Conservation (phyloP, 2,888 invertebrate species). For the Mythimna ferrago region DNA sequence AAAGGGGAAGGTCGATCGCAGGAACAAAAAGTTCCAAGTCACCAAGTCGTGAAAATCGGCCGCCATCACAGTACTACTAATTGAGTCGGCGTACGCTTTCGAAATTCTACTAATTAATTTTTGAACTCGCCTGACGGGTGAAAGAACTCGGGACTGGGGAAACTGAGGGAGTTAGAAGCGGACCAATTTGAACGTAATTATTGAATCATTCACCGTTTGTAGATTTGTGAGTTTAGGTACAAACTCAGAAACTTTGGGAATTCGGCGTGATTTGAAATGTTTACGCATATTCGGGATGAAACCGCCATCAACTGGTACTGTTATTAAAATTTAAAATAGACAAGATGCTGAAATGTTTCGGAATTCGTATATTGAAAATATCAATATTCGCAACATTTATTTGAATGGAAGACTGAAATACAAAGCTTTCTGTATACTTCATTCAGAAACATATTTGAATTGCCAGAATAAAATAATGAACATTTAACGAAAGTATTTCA, state of each 20-base stretch:
- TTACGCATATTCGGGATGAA: constrained; percentile 43
- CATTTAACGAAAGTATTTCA: not conserved
- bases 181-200: constrained; percentile 76
- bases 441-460: not conserved
- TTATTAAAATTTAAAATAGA: constrained; percentile 25
- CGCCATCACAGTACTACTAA: constrained; percentile 67
- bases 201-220: constrained; percentile 73
- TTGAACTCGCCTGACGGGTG: constrained; percentile 73
- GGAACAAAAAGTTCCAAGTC: constrained; percentile 61
- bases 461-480: not conserved
- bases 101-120: constrained; percentile 80
- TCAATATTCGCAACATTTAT: not conserved
- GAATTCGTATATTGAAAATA: not conserved
- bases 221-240: constrained; percentile 54
- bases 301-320: constrained; percentile 26
- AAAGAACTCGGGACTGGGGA: constrained; percentile 63
- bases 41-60: constrained; percentile 69
- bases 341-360: constrained; percentile 12
- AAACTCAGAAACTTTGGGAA: constrained; percentile 51
- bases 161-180: constrained; percentile 58
- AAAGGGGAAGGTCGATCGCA: constrained; percentile 50
- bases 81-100: constrained; percentile 73
- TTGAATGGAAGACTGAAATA: not conserved
- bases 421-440: not conserved
- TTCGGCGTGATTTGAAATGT: constrained; percentile 45